Conservation (phyloP, 30 jellyfish, hydroid and myxozoan genomes). For the Catostylus mosaicus region DNA sequence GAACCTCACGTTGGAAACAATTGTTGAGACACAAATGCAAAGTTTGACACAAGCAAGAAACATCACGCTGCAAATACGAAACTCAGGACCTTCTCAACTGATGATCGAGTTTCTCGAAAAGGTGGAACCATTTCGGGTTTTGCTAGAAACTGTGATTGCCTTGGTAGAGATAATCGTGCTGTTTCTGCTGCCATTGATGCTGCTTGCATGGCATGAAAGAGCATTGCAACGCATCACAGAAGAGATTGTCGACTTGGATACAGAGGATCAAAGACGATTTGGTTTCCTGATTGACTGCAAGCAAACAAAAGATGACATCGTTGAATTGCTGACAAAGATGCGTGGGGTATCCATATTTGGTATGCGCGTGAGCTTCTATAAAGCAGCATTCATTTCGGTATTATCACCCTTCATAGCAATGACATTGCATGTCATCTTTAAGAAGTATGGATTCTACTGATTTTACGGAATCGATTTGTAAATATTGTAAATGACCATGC, state of each 20-base stretch:
- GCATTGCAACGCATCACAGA: slow-evolving; percentile 56
- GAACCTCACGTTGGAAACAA: slow-evolving; percentile 14
- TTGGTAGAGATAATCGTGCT: slow-evolving; percentile 23
- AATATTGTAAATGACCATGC: slow-evolving; percentile 1
- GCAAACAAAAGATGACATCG: slow-evolving; percentile 10
- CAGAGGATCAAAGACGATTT: slow-evolving; percentile 53
- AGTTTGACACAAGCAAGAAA: slow-evolving; percentile 3
- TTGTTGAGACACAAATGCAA: slow-evolving; percentile 1
- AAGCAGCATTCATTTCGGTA: slow-evolving; percentile 50
- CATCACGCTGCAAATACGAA: not conserved
- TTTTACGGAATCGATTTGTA: not conserved
- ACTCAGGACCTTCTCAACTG: slow-evolving; percentile 26
- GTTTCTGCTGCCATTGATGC: slow-evolving; percentile 51
- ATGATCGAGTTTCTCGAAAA: not conserved
- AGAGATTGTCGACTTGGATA: slow-evolving; percentile 49
- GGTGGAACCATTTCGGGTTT: slow-evolving; percentile 9
- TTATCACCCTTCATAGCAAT: slow-evolving; percentile 52
- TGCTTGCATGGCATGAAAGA: slow-evolving; percentile 72
- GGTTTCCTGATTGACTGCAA: slow-evolving; percentile 37
- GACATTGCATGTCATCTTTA: slow-evolving; percentile 51
- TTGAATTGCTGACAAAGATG: slow-evolving; percentile 19
- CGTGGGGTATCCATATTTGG: slow-evolving; percentile 66
- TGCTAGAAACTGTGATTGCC: slow-evolving; percentile 26
- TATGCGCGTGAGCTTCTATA: slow-evolving; percentile 59
- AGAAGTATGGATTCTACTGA: slow-evolving; percentile 29